Base-by-base conservation (phyloP, 1,140 invertebrate genomes). In the Pogonus chalceus region DNA sequence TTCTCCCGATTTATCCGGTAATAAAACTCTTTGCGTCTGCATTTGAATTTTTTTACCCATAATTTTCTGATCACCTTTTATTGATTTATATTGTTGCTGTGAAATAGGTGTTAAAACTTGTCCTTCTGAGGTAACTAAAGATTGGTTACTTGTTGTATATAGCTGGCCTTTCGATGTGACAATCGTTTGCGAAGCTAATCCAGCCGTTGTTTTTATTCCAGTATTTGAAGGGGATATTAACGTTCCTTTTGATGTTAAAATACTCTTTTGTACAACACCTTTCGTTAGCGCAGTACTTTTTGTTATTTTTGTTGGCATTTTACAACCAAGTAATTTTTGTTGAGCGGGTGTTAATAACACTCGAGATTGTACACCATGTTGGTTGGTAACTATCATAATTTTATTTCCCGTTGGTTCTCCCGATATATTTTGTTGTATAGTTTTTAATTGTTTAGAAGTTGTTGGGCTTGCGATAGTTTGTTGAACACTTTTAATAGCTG, bases 321-420 rank as follows among this genome's bases (percentile, higher is more conserved):
- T 74, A 16, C 74, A 71, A 37, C 75, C 72, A n/a, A 78, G 55
- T 53, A 75, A 67, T 63, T 76, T 77, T 56, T 79, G 76, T 57
- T 79, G 77, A 59, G 76, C 75, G 1, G 79, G 73, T 24, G 76
- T 78, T 14, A 81, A 61, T 2, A 79, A 66, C 51, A 78, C 72
- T 57, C 74, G 69, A 22, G 75, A 75, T 54, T 78, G 76, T 21
- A 73, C 68, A 31, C 77, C 76, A 57, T 79, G 77, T 31, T 75
- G 69, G 58, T 79, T 77, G 0, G 78, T 80, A 22, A 81, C 71
- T 26, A 80, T 78, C 76, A 81, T 78, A 9, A 80, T 74, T 39
- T 78, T 78, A 56, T 68, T 70, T 9, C 71, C 65, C 14, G 53
- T 58, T 12, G 63, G 56, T 51, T 60, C 60, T 1, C 56, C 49